Evolutionary conservation across 2,888 invertebrate species (phyloP).

Genomic region (Cactoblastis cactorum): DNA sequence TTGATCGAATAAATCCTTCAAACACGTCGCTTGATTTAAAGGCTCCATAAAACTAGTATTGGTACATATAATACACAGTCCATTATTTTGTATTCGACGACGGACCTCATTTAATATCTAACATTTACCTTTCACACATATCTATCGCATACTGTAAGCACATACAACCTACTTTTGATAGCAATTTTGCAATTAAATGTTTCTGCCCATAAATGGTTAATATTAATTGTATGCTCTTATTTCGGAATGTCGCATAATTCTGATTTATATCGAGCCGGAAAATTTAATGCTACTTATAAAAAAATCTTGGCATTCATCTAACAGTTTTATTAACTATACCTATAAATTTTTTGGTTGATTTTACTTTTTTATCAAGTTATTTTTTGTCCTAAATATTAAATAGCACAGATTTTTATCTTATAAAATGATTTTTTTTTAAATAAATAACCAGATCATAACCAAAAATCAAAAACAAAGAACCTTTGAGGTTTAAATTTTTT

Average conservation of each 20-base stretch:
- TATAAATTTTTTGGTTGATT: no score
- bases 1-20: background rate
- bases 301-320: no score
- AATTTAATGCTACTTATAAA: background rate
- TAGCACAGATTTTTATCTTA: no score
- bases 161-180: slow-evolving; percentile 16
- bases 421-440: no score
- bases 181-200: slow-evolving; percentile 22
- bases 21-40: background rate
- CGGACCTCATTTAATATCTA: slow-evolving; percentile 14
- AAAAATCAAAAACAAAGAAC: no score
- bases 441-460: no score
- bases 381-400: no score
- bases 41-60: background rate
- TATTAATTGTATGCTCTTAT: slow-evolving; percentile 19
- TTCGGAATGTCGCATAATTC: slow-evolving; percentile 3
- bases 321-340: no score
- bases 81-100: slow-evolving; percentile 2
- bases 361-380: no score
- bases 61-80: background rate
- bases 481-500: no score
- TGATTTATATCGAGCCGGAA: background rate
- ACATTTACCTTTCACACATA: slow-evolving; percentile 21
- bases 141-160: slow-evolving; percentile 8
- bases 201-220: slow-evolving; percentile 16